A percentile compares a stretch with the other conserved stretches of the same genome.
phyloP scores from a whole-genome alignment of 2,888 invertebrate genomes.

The Hipparchia semele region DNA sequence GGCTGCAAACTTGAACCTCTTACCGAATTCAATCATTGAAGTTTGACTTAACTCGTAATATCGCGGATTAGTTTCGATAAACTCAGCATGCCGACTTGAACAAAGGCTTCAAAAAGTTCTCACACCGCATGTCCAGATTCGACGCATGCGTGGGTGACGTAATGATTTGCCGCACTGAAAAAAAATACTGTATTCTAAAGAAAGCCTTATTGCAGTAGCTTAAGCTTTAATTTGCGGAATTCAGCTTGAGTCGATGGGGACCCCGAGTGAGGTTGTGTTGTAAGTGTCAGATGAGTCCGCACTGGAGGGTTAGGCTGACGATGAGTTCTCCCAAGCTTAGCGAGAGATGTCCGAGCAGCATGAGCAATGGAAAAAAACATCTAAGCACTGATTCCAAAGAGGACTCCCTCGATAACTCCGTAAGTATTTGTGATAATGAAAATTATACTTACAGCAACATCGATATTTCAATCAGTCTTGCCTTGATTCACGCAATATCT shows the following conservation, averaged over 20 bases:
- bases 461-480: not conserved
- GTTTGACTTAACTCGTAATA: not conserved
- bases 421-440: constrained; percentile 53
- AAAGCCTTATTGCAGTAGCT: constrained; percentile 31
- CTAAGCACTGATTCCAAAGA: constrained; percentile 68
- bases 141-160: constrained; percentile 40
- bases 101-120: constrained; percentile 35
- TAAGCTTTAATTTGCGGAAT: constrained; percentile 29
- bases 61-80: not conserved
- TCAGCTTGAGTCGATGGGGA: constrained; percentile 15
- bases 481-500: not conserved
- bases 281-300: constrained; percentile 36
- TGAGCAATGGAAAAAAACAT: constrained; percentile 70
- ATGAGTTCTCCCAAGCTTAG: constrained; percentile 78
- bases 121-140: constrained; percentile 34
- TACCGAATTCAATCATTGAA: not conserved
- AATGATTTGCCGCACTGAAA: constrained; percentile 37
- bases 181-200: constrained; percentile 23
- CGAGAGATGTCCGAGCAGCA: constrained; percentile 68
- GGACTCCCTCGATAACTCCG: constrained; percentile 74
- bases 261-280: constrained; percentile 23
- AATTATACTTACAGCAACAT: not conserved
- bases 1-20: not conserved
- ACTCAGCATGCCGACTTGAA: constrained; percentile 18
- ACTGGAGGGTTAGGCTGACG: constrained; percentile 24